Conservation (phyloP, 1,140 invertebrate genomes). For the Heliconius eleuchia region DNA sequence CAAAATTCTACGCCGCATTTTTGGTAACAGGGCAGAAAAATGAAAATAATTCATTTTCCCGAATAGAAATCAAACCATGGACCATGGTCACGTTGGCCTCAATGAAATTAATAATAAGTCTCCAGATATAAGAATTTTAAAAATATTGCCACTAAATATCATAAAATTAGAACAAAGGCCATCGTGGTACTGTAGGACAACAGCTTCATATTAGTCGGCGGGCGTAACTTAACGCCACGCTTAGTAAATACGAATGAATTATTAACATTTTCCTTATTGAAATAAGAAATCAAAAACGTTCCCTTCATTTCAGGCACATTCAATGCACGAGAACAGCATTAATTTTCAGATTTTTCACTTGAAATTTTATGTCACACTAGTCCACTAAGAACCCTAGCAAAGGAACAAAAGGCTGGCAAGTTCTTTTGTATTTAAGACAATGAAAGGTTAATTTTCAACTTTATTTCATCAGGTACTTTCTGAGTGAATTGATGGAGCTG, state of each 20-base stretch:
- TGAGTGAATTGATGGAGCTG: slow-evolving; percentile 42
- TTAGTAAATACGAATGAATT: neutral
- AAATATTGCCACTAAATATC: too few species aligned
- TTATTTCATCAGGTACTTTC: slow-evolving; percentile 53
- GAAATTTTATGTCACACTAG: slow-evolving; percentile 2
- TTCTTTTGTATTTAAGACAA: slow-evolving; percentile 49
- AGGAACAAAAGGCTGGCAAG: slow-evolving; percentile 64
- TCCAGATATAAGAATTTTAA: too few species aligned
- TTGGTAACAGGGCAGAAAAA: too few species aligned
- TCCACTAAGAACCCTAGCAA: slow-evolving; percentile 30
- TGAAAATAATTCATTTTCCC: too few species aligned
- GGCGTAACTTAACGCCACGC: neutral
- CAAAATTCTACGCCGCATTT: too few species aligned
- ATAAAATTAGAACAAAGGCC: too few species aligned
- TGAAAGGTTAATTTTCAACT: slow-evolving; percentile 48
- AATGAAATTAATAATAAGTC: too few species aligned
- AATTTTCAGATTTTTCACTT: neutral
- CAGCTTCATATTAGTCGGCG: neutral
- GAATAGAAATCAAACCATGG: too few species aligned
- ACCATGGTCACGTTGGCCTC: too few species aligned
- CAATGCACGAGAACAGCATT: neutral
- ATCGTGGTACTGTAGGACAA: too few species aligned
- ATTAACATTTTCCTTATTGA: neutral
- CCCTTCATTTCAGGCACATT: neutral
- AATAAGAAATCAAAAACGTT: neutral